Percentiles rank a stretch among this genome's conserved stretches.
Evolutionary conservation across 2,797 vertebrate genomes (phyloP).

Genomic region (Micromesistius poutassou): DNA sequence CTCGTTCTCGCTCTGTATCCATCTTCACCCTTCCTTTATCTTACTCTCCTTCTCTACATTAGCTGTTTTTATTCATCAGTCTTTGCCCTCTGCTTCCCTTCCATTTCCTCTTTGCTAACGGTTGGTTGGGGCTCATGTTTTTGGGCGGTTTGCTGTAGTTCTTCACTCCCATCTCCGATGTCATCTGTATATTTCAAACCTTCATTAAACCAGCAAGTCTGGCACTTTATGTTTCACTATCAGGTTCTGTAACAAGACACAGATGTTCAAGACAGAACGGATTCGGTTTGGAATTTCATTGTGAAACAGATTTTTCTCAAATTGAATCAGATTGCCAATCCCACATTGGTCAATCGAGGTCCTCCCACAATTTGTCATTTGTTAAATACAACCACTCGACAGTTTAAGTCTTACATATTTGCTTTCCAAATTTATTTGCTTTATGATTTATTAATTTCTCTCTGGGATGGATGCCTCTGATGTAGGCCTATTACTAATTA

Average conservation of each 20-base stretch:
- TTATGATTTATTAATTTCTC: not conserved
- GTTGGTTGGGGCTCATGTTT: not conserved
- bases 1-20: too few species aligned
- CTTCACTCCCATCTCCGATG: too few species aligned
- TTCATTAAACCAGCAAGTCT: not conserved
- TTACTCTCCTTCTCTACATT: not conserved
- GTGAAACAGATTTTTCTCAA: not conserved
- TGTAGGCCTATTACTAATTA: not conserved
- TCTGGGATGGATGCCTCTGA: not conserved
- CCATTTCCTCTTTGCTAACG: not conserved
- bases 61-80: not conserved
- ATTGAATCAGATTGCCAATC: not conserved
- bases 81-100: not conserved
- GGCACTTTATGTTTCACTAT: not conserved
- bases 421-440: not conserved
- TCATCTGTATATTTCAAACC: not conserved
- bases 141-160: not conserved
- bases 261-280: not conserved
- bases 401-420: not conserved
- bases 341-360: not conserved
- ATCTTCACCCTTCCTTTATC: too few species aligned
- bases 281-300: not conserved
- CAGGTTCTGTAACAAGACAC: too few species aligned
- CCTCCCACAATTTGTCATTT: too few species aligned
- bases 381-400: not conserved